Percentiles rank a stretch among this genome's conserved stretches.
Evolutionary conservation across 2,797 vertebrate genomes (phyloP).

Genomic region (Ctenopoma multispine): DNA sequence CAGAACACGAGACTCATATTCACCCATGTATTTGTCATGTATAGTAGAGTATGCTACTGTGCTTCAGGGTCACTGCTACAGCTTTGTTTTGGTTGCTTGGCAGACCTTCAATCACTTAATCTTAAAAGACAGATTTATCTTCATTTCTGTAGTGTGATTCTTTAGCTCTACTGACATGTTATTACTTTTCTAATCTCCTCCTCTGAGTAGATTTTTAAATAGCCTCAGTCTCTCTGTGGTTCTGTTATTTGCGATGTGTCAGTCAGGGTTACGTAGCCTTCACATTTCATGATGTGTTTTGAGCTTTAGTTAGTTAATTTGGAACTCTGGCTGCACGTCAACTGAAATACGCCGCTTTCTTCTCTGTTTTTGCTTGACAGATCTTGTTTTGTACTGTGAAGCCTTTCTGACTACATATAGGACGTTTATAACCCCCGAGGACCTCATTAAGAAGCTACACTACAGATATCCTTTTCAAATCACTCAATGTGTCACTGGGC

Average conservation of each 20-base stretch:
- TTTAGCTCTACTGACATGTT: constrained; percentile 20
- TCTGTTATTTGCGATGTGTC: constrained; percentile 36
- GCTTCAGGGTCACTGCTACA: constrained; percentile 55
- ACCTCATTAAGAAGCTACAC: constrained; percentile 98
- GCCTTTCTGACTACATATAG: constrained; percentile 98
- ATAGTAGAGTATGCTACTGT: constrained; percentile 24
- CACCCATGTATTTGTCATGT: background rate
- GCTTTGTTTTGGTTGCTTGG: constrained; percentile 20
- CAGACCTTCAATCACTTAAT: constrained; percentile 11
- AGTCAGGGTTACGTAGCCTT: constrained; percentile 29
- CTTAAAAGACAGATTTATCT: constrained; percentile 12
- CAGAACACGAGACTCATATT: background rate
- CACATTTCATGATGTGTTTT: constrained; percentile 34
- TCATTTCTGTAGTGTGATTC: constrained; percentile 11
- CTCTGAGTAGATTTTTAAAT: constrained; percentile 30
- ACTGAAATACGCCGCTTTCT: constrained; percentile 40
- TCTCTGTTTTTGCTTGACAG: constrained; percentile 76
- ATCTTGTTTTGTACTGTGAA: constrained; percentile 98
- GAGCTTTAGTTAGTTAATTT: constrained; percentile 45
- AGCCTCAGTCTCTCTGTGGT: constrained; percentile 22
- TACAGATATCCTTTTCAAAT: constrained; percentile 95
- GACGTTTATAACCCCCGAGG: constrained; percentile 96
- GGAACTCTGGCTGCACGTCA: constrained; percentile 18
- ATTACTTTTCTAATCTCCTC: constrained; percentile 11
- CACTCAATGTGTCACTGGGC: constrained; percentile 30